Conservation (phyloP, 2,797 vertebrate species). For the Cryptoprocta ferox region DNA sequence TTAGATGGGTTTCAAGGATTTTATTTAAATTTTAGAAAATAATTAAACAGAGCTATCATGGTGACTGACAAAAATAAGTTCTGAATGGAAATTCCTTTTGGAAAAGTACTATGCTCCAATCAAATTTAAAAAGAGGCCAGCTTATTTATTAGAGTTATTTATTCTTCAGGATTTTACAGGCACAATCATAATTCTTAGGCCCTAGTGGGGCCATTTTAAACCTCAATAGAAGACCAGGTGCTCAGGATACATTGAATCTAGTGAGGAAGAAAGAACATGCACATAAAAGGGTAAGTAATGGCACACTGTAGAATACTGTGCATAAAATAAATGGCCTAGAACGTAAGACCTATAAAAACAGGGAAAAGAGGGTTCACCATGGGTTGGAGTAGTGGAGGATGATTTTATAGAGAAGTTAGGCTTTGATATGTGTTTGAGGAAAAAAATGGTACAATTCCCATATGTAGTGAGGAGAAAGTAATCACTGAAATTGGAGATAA, state of each 20-base stretch:
- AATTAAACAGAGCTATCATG: neutral
- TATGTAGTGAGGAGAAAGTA: neutral
- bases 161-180: neutral
- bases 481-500: neutral
- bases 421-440: neutral
- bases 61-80: slow-evolving; percentile 48
- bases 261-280: neutral
- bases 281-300: slow-evolving; percentile 40
- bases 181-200: neutral
- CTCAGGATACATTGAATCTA: neutral
- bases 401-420: slow-evolving; percentile 16
- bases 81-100: neutral
- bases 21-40: slow-evolving; percentile 56
- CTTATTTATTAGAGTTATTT: neutral
- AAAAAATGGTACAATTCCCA: neutral
- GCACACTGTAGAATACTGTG: neutral
- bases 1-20: slow-evolving; percentile 15
- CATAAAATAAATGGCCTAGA: slow-evolving; percentile 61
- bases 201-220: neutral
- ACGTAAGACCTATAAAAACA: slow-evolving; percentile 31
- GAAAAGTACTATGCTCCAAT: neutral
- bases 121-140: neutral
- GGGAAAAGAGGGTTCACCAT: neutral
- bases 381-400: neutral
- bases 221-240: neutral